Conservation (phyloP, 2,888 invertebrate genomes). For the Caenorhabditis imperialis region DNA sequence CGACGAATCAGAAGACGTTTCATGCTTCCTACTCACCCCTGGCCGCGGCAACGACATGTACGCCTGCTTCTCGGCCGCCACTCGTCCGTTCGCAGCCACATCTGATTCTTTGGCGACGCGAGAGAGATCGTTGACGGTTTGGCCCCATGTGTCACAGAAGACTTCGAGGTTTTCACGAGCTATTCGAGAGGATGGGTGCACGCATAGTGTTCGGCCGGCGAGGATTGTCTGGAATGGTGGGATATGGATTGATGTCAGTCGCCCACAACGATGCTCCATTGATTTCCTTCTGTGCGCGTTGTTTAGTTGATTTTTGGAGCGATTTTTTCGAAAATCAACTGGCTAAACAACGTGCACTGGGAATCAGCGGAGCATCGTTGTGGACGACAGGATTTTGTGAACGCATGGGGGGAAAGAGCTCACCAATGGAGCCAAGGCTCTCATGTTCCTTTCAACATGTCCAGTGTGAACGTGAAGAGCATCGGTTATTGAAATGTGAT, state of each 20-base stretch:
- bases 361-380: too few species aligned
- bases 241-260: too few species aligned
- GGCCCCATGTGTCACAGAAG: slow-evolving; percentile 82
- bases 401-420: too few species aligned
- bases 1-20: slow-evolving; percentile 33
- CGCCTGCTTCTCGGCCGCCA: slow-evolving; percentile 84
- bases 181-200: slow-evolving; percentile 93
- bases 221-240: slow-evolving; percentile 86
- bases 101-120: slow-evolving; percentile 80
- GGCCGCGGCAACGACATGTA: slow-evolving; percentile 95
- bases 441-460: slow-evolving; percentile 93
- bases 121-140: slow-evolving; percentile 83
- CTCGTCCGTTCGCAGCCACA: slow-evolving; percentile 76
- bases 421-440: slow-evolving; percentile 93
- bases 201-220: slow-evolving; percentile 91
- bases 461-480: slow-evolving; percentile 94
- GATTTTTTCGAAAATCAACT: too few species aligned
- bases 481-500: slow-evolving; percentile 95
- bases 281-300: too few species aligned
- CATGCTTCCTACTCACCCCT: slow-evolving; percentile 83
- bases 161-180: slow-evolving; percentile 95
- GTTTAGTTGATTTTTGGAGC: too few species aligned
- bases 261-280: too few species aligned
- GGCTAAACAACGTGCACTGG: too few species aligned
- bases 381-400: too few species aligned